Evolutionary conservation across 2,113 vertebrate species (phyloP), one percentile per base, ranked within the genome.

Genomic region (Callionymus lyra): DNA sequence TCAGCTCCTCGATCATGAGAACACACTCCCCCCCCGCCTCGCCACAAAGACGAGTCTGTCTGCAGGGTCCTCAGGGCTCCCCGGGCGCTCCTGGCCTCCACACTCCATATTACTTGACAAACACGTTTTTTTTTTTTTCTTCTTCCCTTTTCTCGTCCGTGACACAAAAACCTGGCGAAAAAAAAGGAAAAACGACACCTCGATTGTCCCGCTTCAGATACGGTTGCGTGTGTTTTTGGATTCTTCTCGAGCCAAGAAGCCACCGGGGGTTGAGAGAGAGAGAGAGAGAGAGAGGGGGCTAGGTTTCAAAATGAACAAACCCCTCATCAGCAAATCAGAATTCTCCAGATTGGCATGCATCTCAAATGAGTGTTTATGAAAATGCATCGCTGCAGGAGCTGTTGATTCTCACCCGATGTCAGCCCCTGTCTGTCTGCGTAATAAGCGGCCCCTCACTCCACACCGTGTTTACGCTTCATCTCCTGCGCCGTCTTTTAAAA

Each of bases 41-140:
- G 66, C 66, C 66, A 89, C 85, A 90, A 87, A 88, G 82, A 33
- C 56, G 62, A 44, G 65, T 79, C 87, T 92, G 84, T 91, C 88
- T 74, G 8, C 66, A 59, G 12, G 87, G 88, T 84, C 80, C 82
- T 58, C 65, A 77, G 68, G 88, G 79, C 80, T 90, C 81, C 79
- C 80, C 51, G 57, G 88, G 88, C 75, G 76, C 55, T 43, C 72
- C 65, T 76, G 86, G 85, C 46, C 70, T 75, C 34, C 59, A 63
- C 42, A 21, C 17, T 44, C n/a, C 35, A 38, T 44, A 27, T 4
- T 27, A 27, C 4, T 27, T 27, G 21, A 27, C 21, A 4, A 27
- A 27, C 21, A 27, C 4, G 21, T 27, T 27, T 27, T 5, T 8
- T 27, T 5, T 8, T 5, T 27, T 27, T 27, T 27, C 21, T 27